Base-by-base conservation (phyloP, 2,113 vertebrate genomes). In the Romanogobio albipinnatus region DNA sequence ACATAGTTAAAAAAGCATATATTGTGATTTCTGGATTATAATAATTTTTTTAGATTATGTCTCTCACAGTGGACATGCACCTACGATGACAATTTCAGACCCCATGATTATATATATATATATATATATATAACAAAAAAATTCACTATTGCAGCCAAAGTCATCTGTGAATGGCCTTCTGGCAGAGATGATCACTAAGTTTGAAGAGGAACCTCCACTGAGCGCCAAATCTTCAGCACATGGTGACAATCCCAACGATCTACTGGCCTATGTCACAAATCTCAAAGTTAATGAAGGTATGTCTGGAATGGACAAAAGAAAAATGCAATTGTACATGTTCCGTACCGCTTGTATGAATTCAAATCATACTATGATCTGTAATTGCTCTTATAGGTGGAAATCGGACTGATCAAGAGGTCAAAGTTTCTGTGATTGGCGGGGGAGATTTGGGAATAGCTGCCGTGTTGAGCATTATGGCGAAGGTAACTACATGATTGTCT, bases 401-500 rank as follows among this genome's bases (percentile, higher is more conserved):
- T 74, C 91, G 83, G 86, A 92, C 89, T 0, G 84, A 92, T 82
- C 88, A 90, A 53, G 73, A 45, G 10, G 59, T 87, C 80, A 98
- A 99, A 94, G 94, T 99, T 71, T 96, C 97, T 1, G 94, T 99
- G 76, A 93, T 99, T 86, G 98, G 98, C 80, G 95, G 95, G 89
- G 98, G 98, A 85, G 97, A 99, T 81, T 89, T 99, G 78, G 97
- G 97, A 47, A 93, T 97, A 92, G 97, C 98, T 0, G 94, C 96
- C 77, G 95, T 96, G 11, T 89, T 99, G 93, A 95, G 97, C 87
- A 92, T 99, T 91, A 93, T 96, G 91, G 95, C 97, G 75, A 99
- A 98, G 94, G 98, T 95, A 84, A 86, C n/a, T 70, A 10, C 13
- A 9, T 45, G 13, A 24, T 14, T 59, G 15, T 13, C 6, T 62